Conservation (phyloP, 2,113 vertebrate species). For the Hemicordylus capensis region DNA sequence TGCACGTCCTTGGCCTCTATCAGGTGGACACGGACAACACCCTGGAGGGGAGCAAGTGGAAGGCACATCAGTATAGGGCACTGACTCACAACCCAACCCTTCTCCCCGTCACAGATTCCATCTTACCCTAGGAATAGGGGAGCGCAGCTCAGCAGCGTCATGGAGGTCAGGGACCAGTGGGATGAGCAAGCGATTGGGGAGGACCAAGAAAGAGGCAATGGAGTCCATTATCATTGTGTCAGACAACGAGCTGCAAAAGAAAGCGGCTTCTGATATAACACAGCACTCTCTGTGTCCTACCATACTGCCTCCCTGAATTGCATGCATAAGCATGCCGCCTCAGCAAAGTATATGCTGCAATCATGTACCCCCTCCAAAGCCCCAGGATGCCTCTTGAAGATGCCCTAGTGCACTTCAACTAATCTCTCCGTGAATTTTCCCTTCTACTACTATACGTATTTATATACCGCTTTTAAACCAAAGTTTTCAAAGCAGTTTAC, state of each 20-base stretch:
- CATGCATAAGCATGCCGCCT: not conserved
- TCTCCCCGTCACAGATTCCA: fast-evolving
- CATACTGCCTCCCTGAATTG: not conserved
- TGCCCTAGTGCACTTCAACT: too few species aligned
- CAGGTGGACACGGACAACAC: constrained; percentile 90
- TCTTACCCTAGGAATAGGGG: constrained; percentile 90
- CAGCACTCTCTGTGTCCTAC: not conserved
- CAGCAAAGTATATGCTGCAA: not conserved
- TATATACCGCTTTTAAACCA: too few species aligned
- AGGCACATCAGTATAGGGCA: not conserved
- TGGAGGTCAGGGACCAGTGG: constrained; percentile 89
- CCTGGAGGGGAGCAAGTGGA: constrained; percentile 68
- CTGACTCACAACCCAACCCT: too few species aligned
- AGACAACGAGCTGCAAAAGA: constrained; percentile 83
- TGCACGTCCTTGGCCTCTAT: constrained; percentile 84
- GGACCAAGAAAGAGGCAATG: constrained; percentile 90
- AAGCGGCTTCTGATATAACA: constrained; percentile 6
- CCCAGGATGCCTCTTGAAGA: not conserved
- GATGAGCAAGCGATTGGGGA: constrained; percentile 91
- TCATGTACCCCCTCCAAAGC: too few species aligned
- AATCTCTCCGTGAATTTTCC: not conserved
- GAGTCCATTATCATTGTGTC: constrained; percentile 96
- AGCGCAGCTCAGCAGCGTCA: constrained; percentile 87
- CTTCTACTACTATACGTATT: too few species aligned
- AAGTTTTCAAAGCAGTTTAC: too few species aligned